These are phyloP conservation scores for Dicycla oo DNA, from an alignment of 2,888 invertebrate species.

Conservation along the genomic window DNA sequence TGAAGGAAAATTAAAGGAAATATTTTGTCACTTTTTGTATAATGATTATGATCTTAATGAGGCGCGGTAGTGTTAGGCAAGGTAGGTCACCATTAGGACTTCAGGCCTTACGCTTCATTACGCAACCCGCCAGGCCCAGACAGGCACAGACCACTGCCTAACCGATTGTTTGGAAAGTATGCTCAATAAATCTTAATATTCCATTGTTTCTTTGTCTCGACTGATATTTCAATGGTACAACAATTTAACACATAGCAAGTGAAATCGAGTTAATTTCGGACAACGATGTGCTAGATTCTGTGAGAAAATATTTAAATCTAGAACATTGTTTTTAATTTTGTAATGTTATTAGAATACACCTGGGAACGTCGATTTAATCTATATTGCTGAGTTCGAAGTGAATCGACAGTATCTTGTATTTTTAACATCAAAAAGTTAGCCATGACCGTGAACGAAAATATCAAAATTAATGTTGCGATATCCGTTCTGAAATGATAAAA, in stretches of 20 bases:
- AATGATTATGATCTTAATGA: constrained; percentile 28
- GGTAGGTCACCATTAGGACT: constrained; percentile 52
- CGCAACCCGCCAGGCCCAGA: constrained; percentile 47
- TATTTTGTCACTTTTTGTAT: constrained; percentile 27
- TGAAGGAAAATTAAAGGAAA: too few species aligned
- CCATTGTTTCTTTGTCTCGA: constrained; percentile 79
- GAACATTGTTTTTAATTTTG: constrained; percentile 30
- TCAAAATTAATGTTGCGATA: constrained; percentile 61
- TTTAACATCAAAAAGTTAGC: constrained; percentile 27
- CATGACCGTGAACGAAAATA: constrained; percentile 69
- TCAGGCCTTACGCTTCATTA: constrained; percentile 55
- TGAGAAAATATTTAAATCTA: constrained; percentile 52
- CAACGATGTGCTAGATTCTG: constrained; percentile 64
- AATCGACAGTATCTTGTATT: constrained; percentile 7
- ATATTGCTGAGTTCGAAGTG: not conserved
- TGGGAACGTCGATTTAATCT: constrained; percentile 4
- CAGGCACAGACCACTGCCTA: constrained; percentile 36
- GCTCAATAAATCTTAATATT: constrained; percentile 78
- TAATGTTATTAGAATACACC: constrained; percentile 20
- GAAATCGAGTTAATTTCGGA: constrained; percentile 69
- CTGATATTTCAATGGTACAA: constrained; percentile 72
- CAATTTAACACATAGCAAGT: constrained; percentile 68
- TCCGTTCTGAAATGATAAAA: constrained; percentile 66
- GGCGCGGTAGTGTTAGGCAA: constrained; percentile 35
- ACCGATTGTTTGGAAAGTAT: constrained; percentile 76